Base-by-base conservation (phyloP, 2,113 vertebrate genomes). In the Callocephalon fimbriatum region DNA sequence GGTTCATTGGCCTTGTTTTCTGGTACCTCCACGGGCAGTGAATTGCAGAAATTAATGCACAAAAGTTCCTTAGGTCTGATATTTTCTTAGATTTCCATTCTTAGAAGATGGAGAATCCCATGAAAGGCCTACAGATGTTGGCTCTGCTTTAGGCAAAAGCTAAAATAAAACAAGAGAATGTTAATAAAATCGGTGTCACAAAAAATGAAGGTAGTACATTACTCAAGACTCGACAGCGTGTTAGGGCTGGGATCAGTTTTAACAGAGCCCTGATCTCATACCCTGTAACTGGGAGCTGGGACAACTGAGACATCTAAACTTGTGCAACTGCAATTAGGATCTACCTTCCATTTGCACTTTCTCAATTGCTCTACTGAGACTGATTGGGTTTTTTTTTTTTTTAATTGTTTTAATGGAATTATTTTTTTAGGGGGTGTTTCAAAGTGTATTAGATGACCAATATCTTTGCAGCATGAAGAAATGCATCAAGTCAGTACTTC, bases 361-460 rank as follows among this genome's bases (percentile, higher is more conserved):
- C 38, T 50, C 10, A 5, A 21, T 45, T 21, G 38, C 5, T 40
- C 2, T 9, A 3, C 8, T 32, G 20, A 50, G 25, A 8, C 13
- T 47, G 14, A 1, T 19, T 62, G 35, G 6, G 3, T 0, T 0
- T 8, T 26, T n/a, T n/a, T n/a, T 80, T 54, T 72, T 31, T 10
- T 38, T 38, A 2, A 11, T 70, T 71, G 6, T 59, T 83, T 75
- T 10, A 5, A 17, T 26, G 15, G 35, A 7, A 6, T n/a, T 76
- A 13, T 32, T 66, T 70, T 38, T 38, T 35, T 0, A 3, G 5
- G 29, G 4, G 1, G 23, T 45, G 7, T 58, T 76, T 74, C n/a
- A 74, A n/a, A 66, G 37, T 11, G 2, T 38, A 15, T 65, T 70
- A 81, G 26, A 2, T 31, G 13, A 38, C 37, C 25, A 61, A 4